Evolutionary conservation across 2,113 vertebrate species (phyloP).

Genomic region (Phaethornis superciliosus): DNA sequence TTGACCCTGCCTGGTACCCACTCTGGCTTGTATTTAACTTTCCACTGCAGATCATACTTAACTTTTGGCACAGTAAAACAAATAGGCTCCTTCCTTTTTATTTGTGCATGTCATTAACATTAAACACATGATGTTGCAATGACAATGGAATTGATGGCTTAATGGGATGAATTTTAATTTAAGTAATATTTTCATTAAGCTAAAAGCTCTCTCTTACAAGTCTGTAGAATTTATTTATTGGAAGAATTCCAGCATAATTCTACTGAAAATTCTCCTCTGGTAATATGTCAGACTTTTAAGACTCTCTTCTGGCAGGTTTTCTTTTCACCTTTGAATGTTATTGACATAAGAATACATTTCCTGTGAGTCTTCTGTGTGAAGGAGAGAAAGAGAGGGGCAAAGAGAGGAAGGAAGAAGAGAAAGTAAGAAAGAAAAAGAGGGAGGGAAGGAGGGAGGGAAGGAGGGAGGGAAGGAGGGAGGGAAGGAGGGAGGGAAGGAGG

Average conservation of each 20-base stretch:
- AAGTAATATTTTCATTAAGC: slow-evolving; percentile 72
- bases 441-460: not conserved
- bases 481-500: too few species aligned
- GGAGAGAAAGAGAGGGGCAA: too few species aligned
- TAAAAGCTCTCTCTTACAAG: slow-evolving; percentile 72
- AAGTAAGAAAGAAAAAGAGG: not conserved
- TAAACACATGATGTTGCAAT: slow-evolving; percentile 44
- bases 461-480: too few species aligned
- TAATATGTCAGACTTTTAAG: slow-evolving; percentile 33
- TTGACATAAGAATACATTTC: slow-evolving; percentile 29
- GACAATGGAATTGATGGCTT: slow-evolving; percentile 66
- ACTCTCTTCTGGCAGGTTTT: slow-evolving; percentile 21
- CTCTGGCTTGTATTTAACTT: not conserved
- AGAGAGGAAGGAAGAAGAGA: not conserved
- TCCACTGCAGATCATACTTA: not conserved
- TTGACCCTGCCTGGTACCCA: not conserved
- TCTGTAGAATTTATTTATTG: slow-evolving; percentile 73
- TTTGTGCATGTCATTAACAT: slow-evolving; percentile 56
- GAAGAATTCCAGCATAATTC: slow-evolving; percentile 59
- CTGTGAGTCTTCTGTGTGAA: not conserved
- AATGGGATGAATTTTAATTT: slow-evolving; percentile 70
- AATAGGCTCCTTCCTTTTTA: slow-evolving; percentile 44
- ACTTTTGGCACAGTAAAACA: slow-evolving; percentile 14
- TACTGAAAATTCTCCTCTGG: slow-evolving; percentile 51
- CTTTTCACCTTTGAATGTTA: not conserved